Evolutionary conservation across 2,797 vertebrate species (phyloP), one percentile per base, ranked within the genome.

Genomic region (Tokudaia tokunoshimensis): DNA sequence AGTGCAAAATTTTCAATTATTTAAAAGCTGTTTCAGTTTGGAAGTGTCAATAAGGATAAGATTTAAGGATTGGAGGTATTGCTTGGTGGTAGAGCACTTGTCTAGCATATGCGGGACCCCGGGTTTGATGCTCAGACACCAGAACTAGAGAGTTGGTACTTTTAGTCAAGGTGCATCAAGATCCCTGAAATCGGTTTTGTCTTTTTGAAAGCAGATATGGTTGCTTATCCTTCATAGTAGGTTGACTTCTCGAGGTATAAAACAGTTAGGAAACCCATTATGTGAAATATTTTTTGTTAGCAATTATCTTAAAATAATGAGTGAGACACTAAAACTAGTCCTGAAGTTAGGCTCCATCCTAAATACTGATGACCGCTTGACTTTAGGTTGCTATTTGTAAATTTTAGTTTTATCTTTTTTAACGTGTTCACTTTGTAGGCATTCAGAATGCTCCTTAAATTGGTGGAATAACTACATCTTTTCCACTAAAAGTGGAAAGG

Each of bases 1-100:
- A 76, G 12, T 92, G 59, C 74, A 78, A 84, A n/a, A 1, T 89
- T 87, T 91, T 82, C 34, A 78, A 0, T 95, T 76, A 87, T 75
- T 96, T 89, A 76, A 89, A 76, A 80, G 10, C 12, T 95, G 57
- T 83, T 96, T 95, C 85, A 72, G 59, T 55, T 65, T 92, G 52
- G 17, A 61, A 76, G 1, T 92, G 20, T 65, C 37, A 78, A 4
- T 59, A 31, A 89, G 88, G 80, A 44, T 59, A 79, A 57, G 61
- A 78, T 31, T 34, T 44, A 19, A 61, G 12, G 50, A 37, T n/a
- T 31, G 34, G 20, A 52, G 20, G 65, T 72, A 4, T 50, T 52
- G 37, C 31, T 67, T 67, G 31, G 37, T 41, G 52, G 70, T 44
- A 41, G 26, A 75, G 52, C 26, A 11, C 14, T 7, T 59, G 86